These are phyloP conservation scores for Eupithecia subumbrata DNA, from an alignment of 2,888 invertebrate genomes.

Conservation along the genomic window DNA sequence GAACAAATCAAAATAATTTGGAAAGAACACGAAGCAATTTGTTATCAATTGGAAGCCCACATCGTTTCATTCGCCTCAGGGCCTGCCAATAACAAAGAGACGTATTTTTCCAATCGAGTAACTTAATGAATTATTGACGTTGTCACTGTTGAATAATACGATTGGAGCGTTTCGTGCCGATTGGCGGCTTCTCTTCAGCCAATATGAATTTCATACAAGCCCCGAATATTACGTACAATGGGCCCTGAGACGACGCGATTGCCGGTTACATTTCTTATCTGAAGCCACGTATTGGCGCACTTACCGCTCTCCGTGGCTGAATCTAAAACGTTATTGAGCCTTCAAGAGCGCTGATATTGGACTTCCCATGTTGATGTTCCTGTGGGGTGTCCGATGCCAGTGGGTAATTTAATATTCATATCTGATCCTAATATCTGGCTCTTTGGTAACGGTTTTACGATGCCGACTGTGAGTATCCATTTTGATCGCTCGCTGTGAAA, in stretches of 20 bases:
- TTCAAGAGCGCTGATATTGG: slow-evolving; percentile 65
- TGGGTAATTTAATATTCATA: slow-evolving; percentile 62
- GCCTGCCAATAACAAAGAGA: slow-evolving; percentile 40
- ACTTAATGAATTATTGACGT: slow-evolving; percentile 51
- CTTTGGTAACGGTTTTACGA: slow-evolving; percentile 41
- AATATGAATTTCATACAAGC: slow-evolving; percentile 64
- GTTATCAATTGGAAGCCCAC: slow-evolving; percentile 33
- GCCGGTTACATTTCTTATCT: slow-evolving; percentile 72
- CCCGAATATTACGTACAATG: slow-evolving; percentile 60
- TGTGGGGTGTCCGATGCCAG: slow-evolving; percentile 50
- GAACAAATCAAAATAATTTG: slow-evolving; percentile 33
- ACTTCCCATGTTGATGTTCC: slow-evolving; percentile 63
- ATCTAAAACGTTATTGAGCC: slow-evolving; percentile 72
- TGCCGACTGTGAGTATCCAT: slow-evolving; percentile 20
- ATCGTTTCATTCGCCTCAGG: slow-evolving; percentile 34
- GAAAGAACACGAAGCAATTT: slow-evolving; percentile 30
- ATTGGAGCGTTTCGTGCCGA: slow-evolving; percentile 43
- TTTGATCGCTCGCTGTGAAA: slow-evolving; percentile 15
- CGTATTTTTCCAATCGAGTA: slow-evolving; percentile 44
- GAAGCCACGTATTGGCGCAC: slow-evolving; percentile 63
- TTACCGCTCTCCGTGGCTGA: slow-evolving; percentile 63
- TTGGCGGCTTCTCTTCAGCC: slow-evolving; percentile 28
- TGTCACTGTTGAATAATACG: slow-evolving; percentile 53
- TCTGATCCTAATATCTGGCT: slow-evolving; percentile 46
- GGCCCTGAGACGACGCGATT: slow-evolving; percentile 60